phyloP scores from a whole-genome alignment of 2,797 vertebrate genomes.

The Chloroceryle inda region DNA sequence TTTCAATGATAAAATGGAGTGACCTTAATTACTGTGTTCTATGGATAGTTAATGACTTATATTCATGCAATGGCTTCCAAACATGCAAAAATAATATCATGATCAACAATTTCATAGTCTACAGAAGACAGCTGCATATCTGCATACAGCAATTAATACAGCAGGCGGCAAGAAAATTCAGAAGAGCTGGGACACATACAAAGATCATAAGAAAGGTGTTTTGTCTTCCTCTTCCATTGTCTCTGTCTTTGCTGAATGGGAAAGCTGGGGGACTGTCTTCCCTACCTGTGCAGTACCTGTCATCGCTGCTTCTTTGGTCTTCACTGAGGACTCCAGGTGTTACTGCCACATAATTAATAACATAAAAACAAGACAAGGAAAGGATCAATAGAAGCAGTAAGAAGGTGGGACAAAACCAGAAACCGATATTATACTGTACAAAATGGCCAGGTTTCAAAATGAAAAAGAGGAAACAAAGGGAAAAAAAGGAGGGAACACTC shows the following conservation, averaged over 20 bases:
- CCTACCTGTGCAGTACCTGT: not conserved
- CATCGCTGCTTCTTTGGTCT: not conserved
- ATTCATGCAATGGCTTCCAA: not conserved
- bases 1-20: not conserved
- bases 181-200: not conserved
- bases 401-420: not conserved
- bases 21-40: not conserved
- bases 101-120: not conserved
- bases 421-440: not conserved
- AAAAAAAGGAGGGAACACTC: too few relatives aligned
- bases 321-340: not conserved
- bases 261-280: not conserved
- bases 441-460: not conserved
- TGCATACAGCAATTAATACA: fast-evolving
- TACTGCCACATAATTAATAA: not conserved
- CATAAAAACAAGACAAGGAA: not conserved
- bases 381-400: not conserved
- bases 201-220: not conserved
- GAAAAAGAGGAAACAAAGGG: not conserved
- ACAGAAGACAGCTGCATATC: not conserved
- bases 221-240: not conserved
- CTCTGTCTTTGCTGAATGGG: not conserved
- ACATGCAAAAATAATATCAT: not conserved
- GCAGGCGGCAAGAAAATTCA: not conserved
- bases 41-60: not conserved